Conservation (phyloP, 2,797 vertebrate genomes). For the Bufotes viridis region DNA sequence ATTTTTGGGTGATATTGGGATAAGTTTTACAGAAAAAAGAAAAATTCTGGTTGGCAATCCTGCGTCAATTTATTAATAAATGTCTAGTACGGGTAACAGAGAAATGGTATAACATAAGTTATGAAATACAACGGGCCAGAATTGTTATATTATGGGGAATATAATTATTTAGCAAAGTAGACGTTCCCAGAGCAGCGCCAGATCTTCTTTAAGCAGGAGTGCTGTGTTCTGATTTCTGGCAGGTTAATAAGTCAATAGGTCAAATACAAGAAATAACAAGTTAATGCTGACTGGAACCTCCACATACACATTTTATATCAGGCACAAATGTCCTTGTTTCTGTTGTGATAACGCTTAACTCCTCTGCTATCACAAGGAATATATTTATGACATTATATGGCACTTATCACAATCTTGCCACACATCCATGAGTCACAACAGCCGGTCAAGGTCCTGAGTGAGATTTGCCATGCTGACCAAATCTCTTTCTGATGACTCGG, state of each 20-base stretch:
- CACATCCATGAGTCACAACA: conserved; percentile 2
- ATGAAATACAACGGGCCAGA: too few species aligned
- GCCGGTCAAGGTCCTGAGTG: neutral
- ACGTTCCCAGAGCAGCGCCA: neutral
- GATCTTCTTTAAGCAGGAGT: neutral
- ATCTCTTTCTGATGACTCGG: neutral
- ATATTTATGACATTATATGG: conserved; percentile 36
- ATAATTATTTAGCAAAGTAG: too few species aligned
- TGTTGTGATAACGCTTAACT: neutral
- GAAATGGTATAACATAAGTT: too few species aligned
- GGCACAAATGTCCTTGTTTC: neutral
- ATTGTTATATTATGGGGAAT: too few species aligned
- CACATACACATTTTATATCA: neutral
- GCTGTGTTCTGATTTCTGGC: neutral
- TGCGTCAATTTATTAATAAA: too few species aligned
- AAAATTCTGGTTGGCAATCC: too few species aligned
- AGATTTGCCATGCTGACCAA: neutral
- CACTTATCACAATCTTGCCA: conserved; percentile 26
- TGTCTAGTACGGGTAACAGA: too few species aligned
- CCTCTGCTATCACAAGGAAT: conserved; percentile 17
- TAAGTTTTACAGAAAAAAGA: too few species aligned
- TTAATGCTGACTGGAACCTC: neutral
- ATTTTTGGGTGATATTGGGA: too few species aligned
- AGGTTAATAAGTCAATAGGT: neutral
- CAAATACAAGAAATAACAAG: neutral